Evolutionary conservation across 1,140 invertebrate genomes (phyloP).

Genomic region (Megalonaias nervosa): DNA sequence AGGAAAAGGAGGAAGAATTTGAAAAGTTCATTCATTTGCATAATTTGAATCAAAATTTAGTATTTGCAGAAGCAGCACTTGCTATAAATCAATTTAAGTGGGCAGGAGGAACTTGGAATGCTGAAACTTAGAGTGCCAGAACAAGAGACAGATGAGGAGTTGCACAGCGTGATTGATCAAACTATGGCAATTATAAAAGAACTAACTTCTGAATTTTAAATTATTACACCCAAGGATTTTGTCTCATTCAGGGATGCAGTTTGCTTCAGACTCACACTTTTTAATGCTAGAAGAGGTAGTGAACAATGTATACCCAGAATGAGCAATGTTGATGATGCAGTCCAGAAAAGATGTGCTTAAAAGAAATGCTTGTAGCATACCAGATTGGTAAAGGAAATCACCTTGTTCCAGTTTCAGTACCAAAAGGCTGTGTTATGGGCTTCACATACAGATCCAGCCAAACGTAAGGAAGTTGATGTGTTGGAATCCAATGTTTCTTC

Average conservation of each 20-base stretch:
- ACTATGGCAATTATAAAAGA: not conserved
- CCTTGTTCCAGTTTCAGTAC: slow-evolving; percentile 5
- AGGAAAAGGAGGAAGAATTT: too few relatives aligned
- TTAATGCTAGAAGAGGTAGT: slow-evolving; percentile 7
- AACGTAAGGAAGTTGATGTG: not conserved
- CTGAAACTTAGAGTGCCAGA: slow-evolving; percentile 7
- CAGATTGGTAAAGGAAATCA: slow-evolving; percentile 11
- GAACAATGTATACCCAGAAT: slow-evolving; percentile 3
- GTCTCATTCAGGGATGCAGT: slow-evolving; percentile 2
- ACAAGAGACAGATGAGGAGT: not conserved
- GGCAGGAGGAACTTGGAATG: slow-evolving; percentile 1
- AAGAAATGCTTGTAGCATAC: slow-evolving; percentile 2
- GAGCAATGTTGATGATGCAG: not conserved
- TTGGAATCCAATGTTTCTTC: not conserved
- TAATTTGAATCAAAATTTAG: not conserved
- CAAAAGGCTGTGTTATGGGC: slow-evolving; percentile 6
- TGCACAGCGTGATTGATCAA: not conserved
- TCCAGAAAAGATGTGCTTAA: not conserved
- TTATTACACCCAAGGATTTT: slow-evolving; percentile 4
- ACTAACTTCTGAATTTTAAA: not conserved
- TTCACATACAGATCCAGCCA: not conserved
- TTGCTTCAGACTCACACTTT: slow-evolving; percentile 15
- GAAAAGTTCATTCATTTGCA: not conserved
- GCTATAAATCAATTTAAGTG: slow-evolving; percentile 1
- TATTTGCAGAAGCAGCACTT: slow-evolving; percentile 4